phyloP scores from a whole-genome alignment of 2,113 vertebrate species.

The Protobothrops flavoviridis region DNA sequence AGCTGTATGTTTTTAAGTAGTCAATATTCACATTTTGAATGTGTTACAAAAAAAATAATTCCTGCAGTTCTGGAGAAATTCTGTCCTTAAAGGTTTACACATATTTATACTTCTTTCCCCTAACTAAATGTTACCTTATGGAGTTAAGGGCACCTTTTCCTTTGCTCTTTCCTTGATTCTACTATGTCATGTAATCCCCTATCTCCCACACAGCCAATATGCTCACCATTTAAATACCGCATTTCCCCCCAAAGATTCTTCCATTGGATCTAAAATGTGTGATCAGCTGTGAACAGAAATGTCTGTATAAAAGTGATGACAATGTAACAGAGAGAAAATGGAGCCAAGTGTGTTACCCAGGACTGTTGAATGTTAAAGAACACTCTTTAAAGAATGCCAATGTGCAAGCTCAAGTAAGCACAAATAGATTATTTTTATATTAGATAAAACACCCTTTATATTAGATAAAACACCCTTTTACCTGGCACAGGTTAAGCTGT shows the following conservation, averaged over 20 bases:
- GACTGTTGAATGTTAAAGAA: conserved; percentile 44
- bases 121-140: conserved; percentile 43
- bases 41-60: conserved; percentile 44
- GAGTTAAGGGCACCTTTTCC: conserved; percentile 23
- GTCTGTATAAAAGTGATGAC: conserved; percentile 16
- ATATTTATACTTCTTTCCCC: conserved; percentile 63
- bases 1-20: conserved; percentile 2
- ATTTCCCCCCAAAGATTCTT: conserved; percentile 55
- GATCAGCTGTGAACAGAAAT: conserved; percentile 58
- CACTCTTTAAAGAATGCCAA: conserved; percentile 24
- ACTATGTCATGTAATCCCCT: not conserved
- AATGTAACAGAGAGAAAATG: conserved; percentile 15
- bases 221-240: conserved; percentile 68
- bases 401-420: conserved; percentile 13
- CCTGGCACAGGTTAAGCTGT: not conserved
- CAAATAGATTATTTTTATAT: conserved; percentile 9
- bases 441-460: not conserved
- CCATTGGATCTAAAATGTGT: conserved; percentile 61
- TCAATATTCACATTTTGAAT: conserved; percentile 38
- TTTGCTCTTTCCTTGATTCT: not conserved
- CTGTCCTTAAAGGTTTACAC: conserved; percentile 56
- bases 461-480: not conserved
- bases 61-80: conserved; percentile 59
- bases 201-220: conserved; percentile 66
- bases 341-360: conserved; percentile 24